A percentile compares a stretch with the other conserved stretches of the same genome.
Conservation (phyloP, 2,113 vertebrate genomes). For the Malurus alboscapulatus region DNA sequence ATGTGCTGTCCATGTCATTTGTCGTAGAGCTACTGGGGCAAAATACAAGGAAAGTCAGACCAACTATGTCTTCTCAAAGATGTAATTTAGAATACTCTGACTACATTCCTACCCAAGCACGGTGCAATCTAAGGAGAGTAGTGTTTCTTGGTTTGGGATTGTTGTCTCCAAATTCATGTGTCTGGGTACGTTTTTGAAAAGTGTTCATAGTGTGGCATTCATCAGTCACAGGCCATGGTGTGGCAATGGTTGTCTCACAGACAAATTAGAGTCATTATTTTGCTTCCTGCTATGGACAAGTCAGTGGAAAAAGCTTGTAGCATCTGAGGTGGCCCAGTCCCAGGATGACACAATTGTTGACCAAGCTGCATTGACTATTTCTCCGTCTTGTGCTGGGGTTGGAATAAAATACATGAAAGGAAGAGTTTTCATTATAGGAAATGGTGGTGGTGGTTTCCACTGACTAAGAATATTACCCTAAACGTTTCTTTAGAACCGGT, state of each 20-base stretch:
- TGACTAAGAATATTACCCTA: not conserved
- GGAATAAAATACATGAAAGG: not conserved
- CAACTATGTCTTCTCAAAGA: not conserved
- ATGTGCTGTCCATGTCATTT: not conserved
- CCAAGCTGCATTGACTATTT: not conserved
- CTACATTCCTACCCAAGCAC: not conserved
- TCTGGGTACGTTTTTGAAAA: too few species aligned
- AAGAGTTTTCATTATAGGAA: not conserved
- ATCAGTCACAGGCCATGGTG: rapidly evolving
- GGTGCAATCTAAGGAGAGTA: not conserved
- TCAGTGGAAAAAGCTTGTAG: not conserved
- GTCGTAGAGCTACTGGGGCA: not conserved
- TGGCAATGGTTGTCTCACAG: not conserved
- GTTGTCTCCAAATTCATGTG: not conserved
- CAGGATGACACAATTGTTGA: not conserved
- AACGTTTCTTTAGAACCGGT: not conserved
- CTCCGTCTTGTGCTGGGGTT: not conserved
- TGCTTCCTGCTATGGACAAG: not conserved
- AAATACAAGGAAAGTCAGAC: not conserved
- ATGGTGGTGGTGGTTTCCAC: not conserved
- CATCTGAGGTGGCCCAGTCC: not conserved
- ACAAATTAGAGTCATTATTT: not conserved
- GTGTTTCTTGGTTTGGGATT: not conserved
- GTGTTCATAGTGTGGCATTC: not conserved
- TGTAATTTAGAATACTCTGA: not conserved